These are phyloP conservation scores for Anastatus disparis DNA, from an alignment of 1,140 invertebrate genomes.

Conservation along the genomic window DNA sequence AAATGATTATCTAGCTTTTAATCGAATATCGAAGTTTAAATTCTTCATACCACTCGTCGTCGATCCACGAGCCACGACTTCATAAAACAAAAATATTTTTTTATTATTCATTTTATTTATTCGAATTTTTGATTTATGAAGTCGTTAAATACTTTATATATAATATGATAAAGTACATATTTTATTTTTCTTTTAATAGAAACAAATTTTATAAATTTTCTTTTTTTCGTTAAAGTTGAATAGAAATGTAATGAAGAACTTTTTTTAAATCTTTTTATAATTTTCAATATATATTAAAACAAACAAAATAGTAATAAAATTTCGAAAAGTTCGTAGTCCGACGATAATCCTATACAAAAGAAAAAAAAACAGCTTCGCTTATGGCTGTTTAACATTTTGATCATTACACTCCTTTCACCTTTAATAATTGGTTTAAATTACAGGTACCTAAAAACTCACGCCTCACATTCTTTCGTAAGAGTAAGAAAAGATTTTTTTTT, in stretches of 20 bases:
- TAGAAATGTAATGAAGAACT: background rate
- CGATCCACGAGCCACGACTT: background rate
- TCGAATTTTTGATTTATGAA: background rate
- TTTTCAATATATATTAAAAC: too few relatives aligned
- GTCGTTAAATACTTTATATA: too few relatives aligned
- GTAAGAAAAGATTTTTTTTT: constrained; percentile 43
- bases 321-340: background rate
- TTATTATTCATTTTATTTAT: background rate
- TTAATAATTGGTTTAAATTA: constrained; percentile 38
- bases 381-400: background rate
- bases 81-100: background rate
- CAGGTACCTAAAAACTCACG: constrained; percentile 47
- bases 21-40: constrained; percentile 31
- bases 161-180: too few relatives aligned
- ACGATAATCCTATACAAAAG: background rate
- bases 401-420: constrained; percentile 40
- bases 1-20: constrained; percentile 50
- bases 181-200: too few relatives aligned
- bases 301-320: background rate
- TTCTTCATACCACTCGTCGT: constrained; percentile 2
- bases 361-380: background rate
- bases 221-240: background rate
- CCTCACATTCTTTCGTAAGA: constrained; percentile 36
- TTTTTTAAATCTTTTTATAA: too few relatives aligned
- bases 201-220: background rate